Base-by-base conservation (phyloP, 2,113 vertebrate genomes). In the Oreochromis niloticus region DNA sequence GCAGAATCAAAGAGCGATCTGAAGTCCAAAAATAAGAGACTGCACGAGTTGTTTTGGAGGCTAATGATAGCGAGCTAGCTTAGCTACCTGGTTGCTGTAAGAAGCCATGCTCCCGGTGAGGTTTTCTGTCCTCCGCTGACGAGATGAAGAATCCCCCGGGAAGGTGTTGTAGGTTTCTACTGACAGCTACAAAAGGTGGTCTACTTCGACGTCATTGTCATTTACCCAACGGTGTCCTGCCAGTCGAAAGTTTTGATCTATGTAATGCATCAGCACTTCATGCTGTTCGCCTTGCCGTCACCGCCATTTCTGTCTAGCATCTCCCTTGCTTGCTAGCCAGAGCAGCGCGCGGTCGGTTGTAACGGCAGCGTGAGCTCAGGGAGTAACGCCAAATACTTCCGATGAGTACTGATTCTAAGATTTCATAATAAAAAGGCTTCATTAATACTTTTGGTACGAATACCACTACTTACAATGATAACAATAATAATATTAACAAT, bases 31-130 rank as follows among this genome's bases (percentile, higher is more conserved):
- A 78, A 80, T 84, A 80, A 79, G 80, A 48, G 81, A 79, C 8
- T 32, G 81, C 80, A 83, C 41, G 84, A 87, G 85, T 91, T 93
- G 83, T 88, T 90, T 81, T 84, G 87, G 84, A 82, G 81, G 94
- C 92, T 95, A 94, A 93, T n/a, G 82, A 57, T 93, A 95, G 92
- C 93, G 66, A 63, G 82, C 82, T 95, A 89, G 93, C 90, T 89
- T 91, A 92, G 93, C 91, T 97, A 97, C 97, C 96, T 97, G 96
- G 93, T 96, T 97, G 92, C 96, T 95, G 93, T 94, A 92, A 89
- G 96, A 95, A 95, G 96, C 96, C 97, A 97, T 97, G 96, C 97
- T 97, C 96, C 96, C 95, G 92, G 95, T 96, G 91, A 95, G 94
- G 92, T 94, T 91, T 91, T 92, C 94, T 91, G 91, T 91, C 88